Percentiles rank a stretch among this genome's conserved stretches.
Conservation (phyloP, 1,140 invertebrate species). For the Diprion similis region DNA sequence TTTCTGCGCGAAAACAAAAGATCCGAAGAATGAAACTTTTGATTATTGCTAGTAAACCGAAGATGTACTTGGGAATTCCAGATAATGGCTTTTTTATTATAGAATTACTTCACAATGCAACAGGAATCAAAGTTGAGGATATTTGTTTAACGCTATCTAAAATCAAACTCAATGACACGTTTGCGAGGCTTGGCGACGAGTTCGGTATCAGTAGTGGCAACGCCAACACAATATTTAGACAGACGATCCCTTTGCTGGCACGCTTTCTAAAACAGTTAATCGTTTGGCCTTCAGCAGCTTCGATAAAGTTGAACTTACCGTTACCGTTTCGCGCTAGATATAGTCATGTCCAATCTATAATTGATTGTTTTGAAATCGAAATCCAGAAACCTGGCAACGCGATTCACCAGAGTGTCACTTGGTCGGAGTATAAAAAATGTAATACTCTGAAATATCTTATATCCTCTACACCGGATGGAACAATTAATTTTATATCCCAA, state of each 20-base stretch:
- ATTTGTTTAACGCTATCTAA: slow-evolving; percentile 14
- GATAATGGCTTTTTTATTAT: slow-evolving; percentile 10
- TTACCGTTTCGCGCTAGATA: slow-evolving; percentile 41
- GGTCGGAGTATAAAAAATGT: slow-evolving; percentile 55
- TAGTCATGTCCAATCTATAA: slow-evolving; percentile 38
- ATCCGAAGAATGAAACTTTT: slow-evolving; percentile 15
- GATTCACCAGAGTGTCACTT: slow-evolving; percentile 47
- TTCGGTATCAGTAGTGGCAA: slow-evolving; percentile 17
- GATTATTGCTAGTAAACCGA: slow-evolving; percentile 16
- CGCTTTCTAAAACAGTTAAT: slow-evolving; percentile 15
- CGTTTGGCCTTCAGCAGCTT: slow-evolving; percentile 16
- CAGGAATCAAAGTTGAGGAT: slow-evolving; percentile 11
- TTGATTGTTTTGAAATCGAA: slow-evolving; percentile 52
- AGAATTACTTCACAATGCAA: slow-evolving; percentile 2
- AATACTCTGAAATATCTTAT: slow-evolving; percentile 57
- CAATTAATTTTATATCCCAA: slow-evolving; percentile 54
- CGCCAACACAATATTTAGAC: slow-evolving; percentile 7
- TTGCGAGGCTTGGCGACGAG: slow-evolving; percentile 18
- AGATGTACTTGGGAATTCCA: slow-evolving; percentile 20
- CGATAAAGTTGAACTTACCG: slow-evolving; percentile 28
- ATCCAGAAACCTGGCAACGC: slow-evolving; percentile 50
- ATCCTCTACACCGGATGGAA: slow-evolving; percentile 52
- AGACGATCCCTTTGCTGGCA: slow-evolving; percentile 21
- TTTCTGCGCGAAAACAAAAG: slow-evolving; percentile 10
- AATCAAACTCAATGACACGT: slow-evolving; percentile 11